phyloP scores from a whole-genome alignment of 2,888 invertebrate species.

The Tholera decimalis region DNA sequence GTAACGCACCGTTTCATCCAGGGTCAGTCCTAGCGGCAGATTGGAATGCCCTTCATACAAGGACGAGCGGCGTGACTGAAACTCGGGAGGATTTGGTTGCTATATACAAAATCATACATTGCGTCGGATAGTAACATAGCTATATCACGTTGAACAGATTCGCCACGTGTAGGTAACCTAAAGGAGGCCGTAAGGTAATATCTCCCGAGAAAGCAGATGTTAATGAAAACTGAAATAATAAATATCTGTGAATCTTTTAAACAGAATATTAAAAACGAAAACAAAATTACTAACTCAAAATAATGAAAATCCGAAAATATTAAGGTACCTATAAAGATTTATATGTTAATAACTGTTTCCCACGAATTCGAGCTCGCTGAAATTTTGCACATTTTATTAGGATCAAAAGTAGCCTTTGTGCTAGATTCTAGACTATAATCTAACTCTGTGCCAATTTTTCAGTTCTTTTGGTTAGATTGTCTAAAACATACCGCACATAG shows the following conservation, averaged over 20 bases:
- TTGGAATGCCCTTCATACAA: constrained; percentile 59
- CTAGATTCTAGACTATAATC: too few species aligned
- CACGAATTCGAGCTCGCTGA: too few species aligned
- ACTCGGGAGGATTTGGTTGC: constrained; percentile 16
- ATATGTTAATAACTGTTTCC: too few species aligned
- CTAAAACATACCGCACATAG: too few species aligned
- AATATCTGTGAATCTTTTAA: neutral
- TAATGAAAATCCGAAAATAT: too few species aligned
- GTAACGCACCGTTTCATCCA: constrained; percentile 1
- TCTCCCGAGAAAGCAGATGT: constrained; percentile 1
- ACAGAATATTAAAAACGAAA: constrained; percentile 9
- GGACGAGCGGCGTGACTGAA: constrained; percentile 41
- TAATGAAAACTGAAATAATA: constrained; percentile 9
- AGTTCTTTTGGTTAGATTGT: too few species aligned
- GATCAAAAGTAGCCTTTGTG: too few species aligned
- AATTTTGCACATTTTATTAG: too few species aligned
- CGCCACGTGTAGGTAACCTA: constrained; percentile 24
- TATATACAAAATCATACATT: constrained; percentile 2
- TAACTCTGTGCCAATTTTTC: too few species aligned
- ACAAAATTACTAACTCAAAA: constrained; percentile 3
- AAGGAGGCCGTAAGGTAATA: neutral
- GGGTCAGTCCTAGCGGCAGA: constrained; percentile 47
- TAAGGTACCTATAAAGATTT: too few species aligned
- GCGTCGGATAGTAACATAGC: constrained; percentile 9
- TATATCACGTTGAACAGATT: constrained; percentile 5